Evolutionary conservation across 2,888 invertebrate genomes (phyloP).

Genomic region (Drosophila anomalata): DNA sequence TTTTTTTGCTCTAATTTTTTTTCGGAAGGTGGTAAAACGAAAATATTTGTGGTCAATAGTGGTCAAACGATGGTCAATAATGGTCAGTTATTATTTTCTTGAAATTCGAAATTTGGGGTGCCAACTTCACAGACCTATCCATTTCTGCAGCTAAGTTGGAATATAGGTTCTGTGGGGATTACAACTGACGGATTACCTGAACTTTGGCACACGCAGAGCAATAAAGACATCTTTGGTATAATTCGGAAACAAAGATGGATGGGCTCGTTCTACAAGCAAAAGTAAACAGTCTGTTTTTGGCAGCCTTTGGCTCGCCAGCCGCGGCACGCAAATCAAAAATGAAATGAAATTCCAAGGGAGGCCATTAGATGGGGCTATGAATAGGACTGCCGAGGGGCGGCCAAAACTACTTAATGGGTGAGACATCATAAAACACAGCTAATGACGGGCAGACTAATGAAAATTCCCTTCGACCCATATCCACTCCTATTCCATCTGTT

Average conservation of each 20-base stretch:
- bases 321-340: constrained; percentile 5
- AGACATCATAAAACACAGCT: constrained; percentile 45
- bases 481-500: constrained; percentile 24
- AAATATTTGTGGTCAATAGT: no score
- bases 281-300: constrained; percentile 15
- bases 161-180: constrained; percentile 10
- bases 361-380: not conserved
- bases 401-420: constrained; percentile 55
- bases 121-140: no score
- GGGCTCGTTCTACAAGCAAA: not conserved
- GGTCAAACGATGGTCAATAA: no score
- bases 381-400: not conserved
- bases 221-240: not conserved
- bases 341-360: constrained; percentile 10
- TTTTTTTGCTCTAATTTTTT: no score
- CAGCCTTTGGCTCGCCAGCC: not conserved
- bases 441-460: constrained; percentile 68
- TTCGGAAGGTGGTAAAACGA: no score
- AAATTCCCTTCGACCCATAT: constrained; percentile 47
- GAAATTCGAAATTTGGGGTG: no score
- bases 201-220: constrained; percentile 1
- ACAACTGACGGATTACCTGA: constrained; percentile 21
- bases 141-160: not conserved
- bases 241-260: constrained; percentile 12
- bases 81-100: no score